Percentiles rank a stretch among this genome's conserved stretches.
Conservation (phyloP, 2,113 vertebrate genomes). For the Menura novaehollandiae region DNA sequence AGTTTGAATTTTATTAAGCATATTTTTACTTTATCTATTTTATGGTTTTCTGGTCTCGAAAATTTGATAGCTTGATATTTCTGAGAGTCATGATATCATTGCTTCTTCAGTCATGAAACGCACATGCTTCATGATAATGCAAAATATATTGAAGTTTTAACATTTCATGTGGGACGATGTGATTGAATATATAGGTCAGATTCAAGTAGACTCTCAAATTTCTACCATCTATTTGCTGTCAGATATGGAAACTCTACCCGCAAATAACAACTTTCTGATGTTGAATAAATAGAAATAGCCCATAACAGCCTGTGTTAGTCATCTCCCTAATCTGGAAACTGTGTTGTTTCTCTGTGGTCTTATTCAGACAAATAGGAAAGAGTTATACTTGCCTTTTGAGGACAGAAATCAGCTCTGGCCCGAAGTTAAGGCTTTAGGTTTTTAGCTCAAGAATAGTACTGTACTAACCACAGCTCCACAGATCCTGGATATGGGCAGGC, state of each 20-base stretch:
- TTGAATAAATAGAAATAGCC: background rate
- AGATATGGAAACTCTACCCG: background rate
- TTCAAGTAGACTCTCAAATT: background rate
- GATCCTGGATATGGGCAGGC: background rate
- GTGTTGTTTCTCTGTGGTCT: background rate
- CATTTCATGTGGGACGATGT: background rate
- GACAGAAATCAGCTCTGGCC: background rate
- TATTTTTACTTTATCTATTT: background rate
- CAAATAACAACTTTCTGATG: background rate
- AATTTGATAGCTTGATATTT: background rate
- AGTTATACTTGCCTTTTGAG: background rate
- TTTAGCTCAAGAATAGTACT: background rate
- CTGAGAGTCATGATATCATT: background rate
- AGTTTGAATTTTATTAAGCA: background rate
- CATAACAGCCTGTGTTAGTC: background rate
- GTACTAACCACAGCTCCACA: background rate
- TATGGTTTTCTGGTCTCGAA: background rate
- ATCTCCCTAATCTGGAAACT: background rate
- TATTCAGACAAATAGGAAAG: background rate
- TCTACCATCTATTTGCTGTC: background rate
- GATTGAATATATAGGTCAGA: background rate
- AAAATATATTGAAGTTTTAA: background rate
- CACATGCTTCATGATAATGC: background rate
- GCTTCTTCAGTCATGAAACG: background rate
- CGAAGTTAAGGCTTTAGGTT: background rate